phyloP scores from a whole-genome alignment of 2,113 vertebrate species.

The Chiloscyllium plagiosum region DNA sequence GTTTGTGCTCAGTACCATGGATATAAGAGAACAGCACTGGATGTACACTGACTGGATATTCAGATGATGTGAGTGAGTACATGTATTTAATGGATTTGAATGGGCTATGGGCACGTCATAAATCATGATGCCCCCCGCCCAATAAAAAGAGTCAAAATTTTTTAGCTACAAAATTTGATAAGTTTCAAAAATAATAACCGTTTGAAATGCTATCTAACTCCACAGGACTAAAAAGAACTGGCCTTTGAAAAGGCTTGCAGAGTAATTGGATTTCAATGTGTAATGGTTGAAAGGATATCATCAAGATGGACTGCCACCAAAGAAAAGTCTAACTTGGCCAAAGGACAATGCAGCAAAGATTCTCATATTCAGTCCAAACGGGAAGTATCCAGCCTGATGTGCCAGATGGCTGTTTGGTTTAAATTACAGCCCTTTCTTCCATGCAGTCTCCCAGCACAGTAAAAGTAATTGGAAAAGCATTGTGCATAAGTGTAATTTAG shows the following conservation, averaged over 20 bases:
- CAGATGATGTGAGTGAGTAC: neutral
- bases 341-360: neutral
- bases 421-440: neutral
- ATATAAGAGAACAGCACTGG: neutral
- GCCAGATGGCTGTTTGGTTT: neutral
- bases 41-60: neutral
- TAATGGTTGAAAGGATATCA: neutral
- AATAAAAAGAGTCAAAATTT: neutral
- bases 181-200: neutral
- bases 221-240: neutral
- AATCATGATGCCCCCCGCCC: neutral
- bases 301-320: neutral
- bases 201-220: neutral
- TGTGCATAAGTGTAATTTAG: constrained; percentile 4
- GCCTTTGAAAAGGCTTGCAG: neutral
- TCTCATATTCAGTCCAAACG: neutral
- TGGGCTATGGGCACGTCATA: neutral
- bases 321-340: neutral
- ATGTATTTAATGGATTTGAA: neutral
- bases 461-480: constrained; percentile 19
- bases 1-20: neutral
- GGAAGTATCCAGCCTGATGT: constrained; percentile 10
- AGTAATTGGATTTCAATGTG: constrained; percentile 14
- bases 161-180: neutral
- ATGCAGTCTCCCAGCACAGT: neutral